Evolutionary conservation across 2,888 invertebrate genomes (phyloP).

Genomic region (Bombylius discolor): DNA sequence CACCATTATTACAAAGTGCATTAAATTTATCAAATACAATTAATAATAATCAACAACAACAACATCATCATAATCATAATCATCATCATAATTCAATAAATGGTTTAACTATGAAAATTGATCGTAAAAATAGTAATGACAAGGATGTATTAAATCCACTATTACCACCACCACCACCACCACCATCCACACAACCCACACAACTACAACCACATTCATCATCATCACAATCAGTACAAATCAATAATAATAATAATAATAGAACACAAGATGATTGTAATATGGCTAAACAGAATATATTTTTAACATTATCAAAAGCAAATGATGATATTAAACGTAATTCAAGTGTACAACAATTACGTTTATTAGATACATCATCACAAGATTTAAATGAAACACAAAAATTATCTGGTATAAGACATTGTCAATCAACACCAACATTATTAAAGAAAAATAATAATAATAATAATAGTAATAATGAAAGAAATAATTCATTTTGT

Average conservation of each 20-base stretch:
- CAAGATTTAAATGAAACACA: conserved; percentile 26
- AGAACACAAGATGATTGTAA: conserved; percentile 14
- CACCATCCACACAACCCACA: too few relatives aligned
- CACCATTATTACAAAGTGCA: conserved; percentile 35
- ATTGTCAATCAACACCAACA: conserved; percentile 36
- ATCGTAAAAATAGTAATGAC: conserved; percentile 17
- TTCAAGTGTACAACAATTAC: conserved; percentile 33
- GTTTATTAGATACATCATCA: conserved; percentile 25
- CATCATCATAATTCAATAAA: conserved; percentile 6
- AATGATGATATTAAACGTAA: conserved; percentile 35
- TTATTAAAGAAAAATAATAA: conserved; percentile 22
- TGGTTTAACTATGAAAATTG: conserved; percentile 34
- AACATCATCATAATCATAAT: neutral
- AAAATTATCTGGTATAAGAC: conserved; percentile 25
- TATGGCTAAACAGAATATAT: conserved; percentile 26
- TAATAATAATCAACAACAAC: conserved; percentile 10
- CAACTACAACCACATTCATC: too few relatives aligned
- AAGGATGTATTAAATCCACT: conserved; percentile 21
- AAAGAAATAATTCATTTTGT: too few relatives aligned
- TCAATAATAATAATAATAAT: neutral
- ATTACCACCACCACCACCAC: too few relatives aligned
- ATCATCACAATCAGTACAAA: too few relatives aligned
- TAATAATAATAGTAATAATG: too few relatives aligned
- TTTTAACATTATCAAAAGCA: conserved; percentile 32
- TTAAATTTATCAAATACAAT: conserved; percentile 23